Conservation (phyloP, 2,888 invertebrate genomes). For the Adelphocoris suturalis region DNA sequence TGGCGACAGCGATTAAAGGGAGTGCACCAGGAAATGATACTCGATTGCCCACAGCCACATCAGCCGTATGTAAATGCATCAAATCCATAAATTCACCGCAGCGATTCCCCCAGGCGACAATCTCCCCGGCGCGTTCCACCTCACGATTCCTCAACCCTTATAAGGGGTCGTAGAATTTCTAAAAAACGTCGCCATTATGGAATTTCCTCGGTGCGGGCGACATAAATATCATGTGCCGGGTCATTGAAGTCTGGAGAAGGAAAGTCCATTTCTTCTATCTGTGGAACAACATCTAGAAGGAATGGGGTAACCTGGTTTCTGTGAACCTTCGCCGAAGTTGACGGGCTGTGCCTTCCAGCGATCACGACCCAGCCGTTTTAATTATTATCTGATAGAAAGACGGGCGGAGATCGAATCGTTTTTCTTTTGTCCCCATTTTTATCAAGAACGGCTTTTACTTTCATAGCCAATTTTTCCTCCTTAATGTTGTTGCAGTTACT, state of each 20-base stretch:
- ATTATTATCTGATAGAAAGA: constrained; percentile 50
- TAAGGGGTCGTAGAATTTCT: background rate
- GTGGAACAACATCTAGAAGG: constrained; percentile 1
- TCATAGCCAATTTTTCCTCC: background rate
- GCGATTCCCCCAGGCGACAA: background rate
- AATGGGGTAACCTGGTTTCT: constrained; percentile 57
- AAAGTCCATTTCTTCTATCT: background rate
- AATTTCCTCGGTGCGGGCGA: background rate
- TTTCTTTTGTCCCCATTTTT: constrained; percentile 24
- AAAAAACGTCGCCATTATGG: background rate
- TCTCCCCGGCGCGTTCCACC: background rate
- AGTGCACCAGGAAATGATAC: background rate
- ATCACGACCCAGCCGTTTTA: constrained; percentile 61
- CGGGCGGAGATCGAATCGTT: background rate
- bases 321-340: constrained; percentile 33
- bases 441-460: constrained; percentile 37
- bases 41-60: background rate
- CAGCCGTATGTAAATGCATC: background rate
- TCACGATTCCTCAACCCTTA: background rate
- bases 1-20: background rate
- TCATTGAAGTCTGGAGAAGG: background rate
- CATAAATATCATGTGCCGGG: constrained; percentile 11
- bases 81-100: background rate
- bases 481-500: background rate
- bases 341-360: constrained; percentile 57